Percentiles rank a stretch among this genome's conserved stretches.
phyloP scores from a whole-genome alignment of 1,140 invertebrate genomes.

The Pseudomyrmex gracilis region DNA sequence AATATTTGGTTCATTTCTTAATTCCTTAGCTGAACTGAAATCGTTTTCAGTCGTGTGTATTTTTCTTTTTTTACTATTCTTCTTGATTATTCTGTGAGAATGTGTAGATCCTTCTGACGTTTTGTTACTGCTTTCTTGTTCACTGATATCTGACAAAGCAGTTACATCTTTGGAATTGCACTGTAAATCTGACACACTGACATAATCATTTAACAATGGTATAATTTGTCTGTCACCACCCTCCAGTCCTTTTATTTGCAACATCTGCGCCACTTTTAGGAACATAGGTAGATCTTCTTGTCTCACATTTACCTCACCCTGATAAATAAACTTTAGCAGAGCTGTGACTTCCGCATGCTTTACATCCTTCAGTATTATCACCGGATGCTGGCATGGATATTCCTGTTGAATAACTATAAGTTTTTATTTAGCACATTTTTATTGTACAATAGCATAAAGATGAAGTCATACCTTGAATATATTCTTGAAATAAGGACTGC shows the following conservation, averaged over 20 bases:
- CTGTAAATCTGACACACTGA: neutral
- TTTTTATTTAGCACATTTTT: slow-evolving; percentile 28
- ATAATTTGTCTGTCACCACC: slow-evolving; percentile 32
- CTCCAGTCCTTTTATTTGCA: slow-evolving; percentile 92
- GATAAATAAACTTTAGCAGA: slow-evolving; percentile 94
- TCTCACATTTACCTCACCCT: slow-evolving; percentile 94
- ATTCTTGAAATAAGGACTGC: slow-evolving; percentile 94
- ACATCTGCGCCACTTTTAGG: slow-evolving; percentile 93
- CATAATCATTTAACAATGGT: slow-evolving; percentile 41
- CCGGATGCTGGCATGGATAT: slow-evolving; percentile 88
- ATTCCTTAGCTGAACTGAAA: neutral
- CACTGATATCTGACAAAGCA: neutral
- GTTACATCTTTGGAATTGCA: neutral
- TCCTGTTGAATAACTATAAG: slow-evolving; percentile 71
- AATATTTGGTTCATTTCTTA: slow-evolving; percentile 2
- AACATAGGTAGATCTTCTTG: slow-evolving; percentile 93
- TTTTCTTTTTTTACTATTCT: slow-evolving; percentile 39
- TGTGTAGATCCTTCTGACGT: neutral
- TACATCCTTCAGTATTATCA: slow-evolving; percentile 94
- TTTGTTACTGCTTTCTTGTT: neutral
- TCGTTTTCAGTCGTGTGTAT: slow-evolving; percentile 13
- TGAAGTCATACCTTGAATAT: slow-evolving; percentile 91
- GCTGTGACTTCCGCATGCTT: slow-evolving; percentile 91
- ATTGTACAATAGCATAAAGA: neutral
- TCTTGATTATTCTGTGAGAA: slow-evolving; percentile 43